These are phyloP conservation scores for Aurelia sp. DNA, from an alignment of 30 jellyfish, hydroid and myxozoan species.

Conservation along the genomic window DNA sequence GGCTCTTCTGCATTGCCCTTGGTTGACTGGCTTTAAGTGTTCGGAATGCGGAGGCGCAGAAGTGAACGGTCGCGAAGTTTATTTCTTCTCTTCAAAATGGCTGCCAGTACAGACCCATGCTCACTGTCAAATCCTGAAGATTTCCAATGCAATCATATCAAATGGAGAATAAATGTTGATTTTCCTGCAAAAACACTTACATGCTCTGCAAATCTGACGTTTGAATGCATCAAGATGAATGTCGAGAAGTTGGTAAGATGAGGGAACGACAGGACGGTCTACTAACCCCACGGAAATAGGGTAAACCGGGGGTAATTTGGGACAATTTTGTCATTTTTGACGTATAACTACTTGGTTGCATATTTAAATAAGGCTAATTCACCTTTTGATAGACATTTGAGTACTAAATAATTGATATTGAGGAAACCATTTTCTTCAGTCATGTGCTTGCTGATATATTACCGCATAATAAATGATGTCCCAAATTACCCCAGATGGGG, in stretches of 20 bases:
- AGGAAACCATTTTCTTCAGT: no score
- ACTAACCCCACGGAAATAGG: no score
- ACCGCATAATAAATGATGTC: no score
- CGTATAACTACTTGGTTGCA: no score
- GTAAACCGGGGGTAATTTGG: no score
- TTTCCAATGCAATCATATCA: constrained; percentile 63
- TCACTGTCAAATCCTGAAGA: constrained; percentile 68
- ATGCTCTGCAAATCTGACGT: constrained; percentile 63
- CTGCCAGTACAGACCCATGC: constrained; percentile 74
- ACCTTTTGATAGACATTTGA: no score
- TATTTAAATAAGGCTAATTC: no score
- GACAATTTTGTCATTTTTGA: no score
- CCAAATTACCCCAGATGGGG: no score
- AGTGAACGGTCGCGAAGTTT: neutral
- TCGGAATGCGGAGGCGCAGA: constrained; percentile 17
- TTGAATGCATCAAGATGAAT: constrained; percentile 59
- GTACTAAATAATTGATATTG: no score
- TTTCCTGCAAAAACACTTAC: constrained; percentile 62
- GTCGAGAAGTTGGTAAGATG: constrained; percentile 70
- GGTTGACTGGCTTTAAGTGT: neutral
- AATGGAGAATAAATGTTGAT: constrained; percentile 80
- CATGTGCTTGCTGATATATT: no score
- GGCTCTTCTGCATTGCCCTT: no score
- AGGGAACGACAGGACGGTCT: neutral
- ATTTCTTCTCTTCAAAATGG: constrained; percentile 24